These are phyloP conservation scores for Argyrosomus japonicus DNA, from an alignment of 2,113 vertebrate species.

Conservation along the genomic window DNA sequence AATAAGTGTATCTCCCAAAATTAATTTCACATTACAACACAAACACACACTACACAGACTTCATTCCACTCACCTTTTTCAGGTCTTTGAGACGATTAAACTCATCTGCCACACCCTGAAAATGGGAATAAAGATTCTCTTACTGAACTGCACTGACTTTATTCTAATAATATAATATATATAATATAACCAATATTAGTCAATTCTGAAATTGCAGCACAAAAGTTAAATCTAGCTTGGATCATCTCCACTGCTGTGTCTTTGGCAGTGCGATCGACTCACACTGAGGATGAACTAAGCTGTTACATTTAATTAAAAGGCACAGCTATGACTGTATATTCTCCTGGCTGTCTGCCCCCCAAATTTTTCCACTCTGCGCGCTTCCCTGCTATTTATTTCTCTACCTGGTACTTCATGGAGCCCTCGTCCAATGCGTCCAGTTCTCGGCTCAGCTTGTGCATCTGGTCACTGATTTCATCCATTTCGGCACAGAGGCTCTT, in stretches of 20 bases:
- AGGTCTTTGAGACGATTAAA: conserved; percentile 88
- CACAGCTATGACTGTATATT: conserved; percentile 5
- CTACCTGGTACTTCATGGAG: conserved; percentile 86
- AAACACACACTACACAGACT: neutral
- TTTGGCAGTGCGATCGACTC: neutral
- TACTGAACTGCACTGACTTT: neutral
- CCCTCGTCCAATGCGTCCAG: conserved; percentile 83
- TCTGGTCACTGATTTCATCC: conserved; percentile 86
- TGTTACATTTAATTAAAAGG: conserved; percentile 15
- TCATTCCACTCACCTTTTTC: conserved; percentile 82
- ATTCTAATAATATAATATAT: no score
- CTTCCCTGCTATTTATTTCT: conserved; percentile 8
- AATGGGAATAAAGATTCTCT: neutral
- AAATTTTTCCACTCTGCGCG: neutral
- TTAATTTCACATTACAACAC: neutral
- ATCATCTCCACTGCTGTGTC: neutral
- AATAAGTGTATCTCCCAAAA: neutral
- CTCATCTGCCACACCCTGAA: conserved; percentile 87
- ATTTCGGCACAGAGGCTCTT: conserved; percentile 87
- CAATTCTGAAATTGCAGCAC: neutral
- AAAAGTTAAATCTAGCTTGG: neutral
- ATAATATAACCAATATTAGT: neutral
- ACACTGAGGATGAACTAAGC: neutral
- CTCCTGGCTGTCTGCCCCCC: conserved; percentile 7
- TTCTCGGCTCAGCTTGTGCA: conserved; percentile 85